Evolutionary conservation across 2,113 vertebrate species (phyloP).

Genomic region (Mirza zaza): DNA sequence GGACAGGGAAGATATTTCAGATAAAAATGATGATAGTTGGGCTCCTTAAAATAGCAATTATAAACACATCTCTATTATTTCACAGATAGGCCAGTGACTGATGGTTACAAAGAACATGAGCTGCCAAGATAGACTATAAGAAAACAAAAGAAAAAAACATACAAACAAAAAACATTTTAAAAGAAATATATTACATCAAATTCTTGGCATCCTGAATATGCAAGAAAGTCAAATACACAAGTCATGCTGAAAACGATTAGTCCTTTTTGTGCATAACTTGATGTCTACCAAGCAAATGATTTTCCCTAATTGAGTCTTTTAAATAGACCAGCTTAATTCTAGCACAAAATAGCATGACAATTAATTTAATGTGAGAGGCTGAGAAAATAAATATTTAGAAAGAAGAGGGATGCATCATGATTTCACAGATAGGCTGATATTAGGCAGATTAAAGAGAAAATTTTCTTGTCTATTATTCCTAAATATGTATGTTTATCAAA

Average conservation of each 20-base stretch:
- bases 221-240: neutral
- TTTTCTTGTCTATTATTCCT: neutral
- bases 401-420: neutral
- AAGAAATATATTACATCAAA: neutral
- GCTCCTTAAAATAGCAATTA: neutral
- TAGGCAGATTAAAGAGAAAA: neutral
- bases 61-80: neutral
- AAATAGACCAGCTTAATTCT: neutral
- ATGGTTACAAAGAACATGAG: neutral
- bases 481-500: neutral
- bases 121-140: neutral
- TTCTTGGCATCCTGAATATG: neutral
- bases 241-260: neutral
- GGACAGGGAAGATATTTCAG: neutral
- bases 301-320: neutral
- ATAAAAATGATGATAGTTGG: neutral
- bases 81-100: neutral
- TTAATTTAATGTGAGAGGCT: neutral
- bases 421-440: neutral
- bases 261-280: neutral
- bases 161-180: neutral
- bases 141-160: neutral
- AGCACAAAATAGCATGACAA: neutral
- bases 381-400: slow-evolving; percentile 12
- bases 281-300: neutral